These are phyloP conservation scores for Desmophyllum pertusum DNA, from an alignment of 92 coral and sea anemone genomes.

Conservation along the genomic window DNA sequence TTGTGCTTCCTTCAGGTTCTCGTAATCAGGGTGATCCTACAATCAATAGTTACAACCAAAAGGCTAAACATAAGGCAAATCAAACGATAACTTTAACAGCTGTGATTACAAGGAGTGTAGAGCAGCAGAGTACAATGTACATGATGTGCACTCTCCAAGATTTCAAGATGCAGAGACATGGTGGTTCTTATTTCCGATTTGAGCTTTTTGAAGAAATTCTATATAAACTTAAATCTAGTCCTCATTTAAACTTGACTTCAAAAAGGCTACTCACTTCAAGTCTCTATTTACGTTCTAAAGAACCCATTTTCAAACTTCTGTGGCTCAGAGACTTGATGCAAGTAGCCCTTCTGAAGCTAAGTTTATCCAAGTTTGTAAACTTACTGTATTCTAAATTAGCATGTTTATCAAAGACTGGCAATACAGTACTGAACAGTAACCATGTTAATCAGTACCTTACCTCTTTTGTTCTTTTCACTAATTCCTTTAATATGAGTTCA, in stretches of 20 bases:
- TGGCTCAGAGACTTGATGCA: not conserved
- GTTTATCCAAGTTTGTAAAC: too few species aligned
- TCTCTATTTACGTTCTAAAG: not conserved
- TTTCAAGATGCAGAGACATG: too few species aligned
- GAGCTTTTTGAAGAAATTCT: too few species aligned
- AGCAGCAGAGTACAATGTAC: too few species aligned
- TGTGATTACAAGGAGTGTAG: too few species aligned
- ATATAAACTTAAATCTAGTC: too few species aligned
- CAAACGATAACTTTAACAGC: not conserved
- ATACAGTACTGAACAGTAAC: not conserved
- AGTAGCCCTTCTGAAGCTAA: too few species aligned
- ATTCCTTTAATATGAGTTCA: conserved; percentile 88
- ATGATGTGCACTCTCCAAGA: too few species aligned
- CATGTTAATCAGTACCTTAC: conserved; percentile 42
- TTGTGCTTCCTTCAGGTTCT: conserved; percentile 76
- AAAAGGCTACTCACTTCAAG: not conserved
- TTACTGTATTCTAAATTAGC: too few species aligned
- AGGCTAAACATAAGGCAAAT: not conserved
- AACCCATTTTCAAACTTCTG: not conserved
- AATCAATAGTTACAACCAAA: not conserved
- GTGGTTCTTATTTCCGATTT: too few species aligned
- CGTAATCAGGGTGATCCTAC: conserved; percentile 91
- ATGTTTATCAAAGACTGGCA: too few species aligned
- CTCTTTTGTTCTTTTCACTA: conserved; percentile 90
- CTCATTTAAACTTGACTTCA: too few species aligned